Conservation (phyloP, 2,888 invertebrate genomes). For the Clitarchus hookeri region DNA sequence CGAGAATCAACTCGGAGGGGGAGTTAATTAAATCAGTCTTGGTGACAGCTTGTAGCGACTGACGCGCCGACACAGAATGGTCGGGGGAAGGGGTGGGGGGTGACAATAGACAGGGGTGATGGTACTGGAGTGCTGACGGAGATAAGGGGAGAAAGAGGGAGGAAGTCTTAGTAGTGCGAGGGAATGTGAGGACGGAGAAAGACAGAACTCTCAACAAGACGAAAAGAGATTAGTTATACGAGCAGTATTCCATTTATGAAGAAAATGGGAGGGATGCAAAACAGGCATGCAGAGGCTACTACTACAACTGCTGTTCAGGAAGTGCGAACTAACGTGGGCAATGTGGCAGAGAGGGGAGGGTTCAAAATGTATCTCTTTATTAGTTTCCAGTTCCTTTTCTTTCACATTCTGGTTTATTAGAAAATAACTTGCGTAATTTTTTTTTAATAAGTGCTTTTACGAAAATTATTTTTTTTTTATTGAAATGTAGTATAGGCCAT, state of each 20-base stretch:
- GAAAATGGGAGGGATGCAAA: neutral
- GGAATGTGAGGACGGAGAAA: neutral
- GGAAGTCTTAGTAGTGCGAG: neutral
- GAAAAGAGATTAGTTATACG: neutral
- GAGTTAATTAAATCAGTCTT: constrained; percentile 5
- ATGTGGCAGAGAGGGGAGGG: too few relatives aligned
- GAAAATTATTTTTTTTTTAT: too few relatives aligned
- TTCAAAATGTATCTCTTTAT: too few relatives aligned
- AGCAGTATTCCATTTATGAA: neutral
- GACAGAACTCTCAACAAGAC: neutral
- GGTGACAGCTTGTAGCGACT: constrained; percentile 6
- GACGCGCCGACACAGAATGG: neutral
- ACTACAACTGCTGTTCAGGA: too few relatives aligned
- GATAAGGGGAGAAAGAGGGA: neutral
- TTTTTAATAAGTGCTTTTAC: too few relatives aligned
- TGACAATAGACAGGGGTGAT: neutral
- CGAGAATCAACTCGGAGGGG: neutral
- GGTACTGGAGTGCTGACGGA: neutral
- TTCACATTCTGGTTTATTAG: too few relatives aligned
- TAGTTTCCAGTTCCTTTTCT: too few relatives aligned
- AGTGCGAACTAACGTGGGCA: neutral
- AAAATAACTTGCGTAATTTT: too few relatives aligned
- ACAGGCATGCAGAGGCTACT: too few relatives aligned
- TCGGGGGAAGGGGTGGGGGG: neutral
- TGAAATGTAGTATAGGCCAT: too few relatives aligned